These are phyloP conservation scores for Rostratula benghalensis DNA, from an alignment of 2,113 vertebrate species.

Conservation along the genomic window DNA sequence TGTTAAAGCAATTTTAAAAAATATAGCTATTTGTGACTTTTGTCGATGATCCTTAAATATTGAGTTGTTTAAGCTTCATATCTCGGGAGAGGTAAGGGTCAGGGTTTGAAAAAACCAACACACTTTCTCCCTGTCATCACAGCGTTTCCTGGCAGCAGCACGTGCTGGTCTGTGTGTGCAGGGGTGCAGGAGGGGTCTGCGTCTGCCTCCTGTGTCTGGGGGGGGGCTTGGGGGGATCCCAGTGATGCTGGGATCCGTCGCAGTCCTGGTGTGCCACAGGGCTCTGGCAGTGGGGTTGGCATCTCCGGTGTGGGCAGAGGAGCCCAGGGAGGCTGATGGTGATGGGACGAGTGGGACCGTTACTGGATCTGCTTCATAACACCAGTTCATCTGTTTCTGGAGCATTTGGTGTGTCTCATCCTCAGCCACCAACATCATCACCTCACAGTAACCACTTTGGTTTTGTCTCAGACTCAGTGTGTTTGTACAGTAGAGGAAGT, in stretches of 20 bases:
- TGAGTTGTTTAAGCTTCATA: neutral
- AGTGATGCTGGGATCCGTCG: fast-evolving
- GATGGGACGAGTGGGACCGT: fast-evolving
- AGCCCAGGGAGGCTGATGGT: fast-evolving
- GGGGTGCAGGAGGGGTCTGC: neutral
- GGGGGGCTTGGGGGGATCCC: neutral
- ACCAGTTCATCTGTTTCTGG: neutral
- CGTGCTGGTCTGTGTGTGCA: neutral
- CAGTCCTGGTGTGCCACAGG: neutral
- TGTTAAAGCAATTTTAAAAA: conserved; percentile 36
- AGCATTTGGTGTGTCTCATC: neutral
- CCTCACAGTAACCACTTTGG: neutral
- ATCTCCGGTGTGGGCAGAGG: neutral
- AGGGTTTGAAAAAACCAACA: neutral
- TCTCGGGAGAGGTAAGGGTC: neutral
- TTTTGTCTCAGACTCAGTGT: neutral
- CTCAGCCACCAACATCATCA: fast-evolving
- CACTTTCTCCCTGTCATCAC: neutral
- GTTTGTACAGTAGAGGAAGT: neutral
- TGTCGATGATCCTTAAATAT: neutral
- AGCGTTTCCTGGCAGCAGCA: neutral
- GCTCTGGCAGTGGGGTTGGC: neutral
- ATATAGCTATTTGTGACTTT: conserved; percentile 47
- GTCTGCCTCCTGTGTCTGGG: fast-evolving
- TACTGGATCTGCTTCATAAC: neutral